Conservation (phyloP, 2,797 vertebrate species). For the Pogonophryne albipinna region DNA sequence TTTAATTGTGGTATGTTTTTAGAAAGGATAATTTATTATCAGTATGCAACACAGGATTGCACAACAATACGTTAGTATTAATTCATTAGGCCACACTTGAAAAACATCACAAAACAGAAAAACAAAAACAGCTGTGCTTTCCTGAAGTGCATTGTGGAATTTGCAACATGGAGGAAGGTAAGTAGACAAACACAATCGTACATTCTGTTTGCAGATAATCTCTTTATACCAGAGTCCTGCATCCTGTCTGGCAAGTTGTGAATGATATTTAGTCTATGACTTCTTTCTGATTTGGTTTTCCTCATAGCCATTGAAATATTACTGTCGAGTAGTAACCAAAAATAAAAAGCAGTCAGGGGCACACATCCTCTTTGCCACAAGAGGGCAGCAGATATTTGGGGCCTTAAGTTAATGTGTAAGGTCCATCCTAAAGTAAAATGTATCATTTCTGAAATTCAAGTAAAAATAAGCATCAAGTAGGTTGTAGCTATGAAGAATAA, state of each 20-base stretch:
- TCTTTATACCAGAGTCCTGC: no score
- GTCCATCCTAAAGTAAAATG: background rate
- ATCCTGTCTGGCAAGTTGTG: no score
- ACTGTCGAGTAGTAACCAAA: background rate
- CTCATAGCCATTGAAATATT: background rate
- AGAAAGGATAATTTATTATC: no score
- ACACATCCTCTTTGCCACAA: conserved; percentile 41
- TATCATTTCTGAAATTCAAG: background rate
- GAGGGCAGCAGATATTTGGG: conserved; percentile 64
- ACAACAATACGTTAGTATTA: no score
- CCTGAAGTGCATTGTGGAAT: no score
- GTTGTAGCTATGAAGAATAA: background rate
- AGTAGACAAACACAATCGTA: no score
- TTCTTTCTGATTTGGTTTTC: background rate
- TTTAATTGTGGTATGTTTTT: background rate
- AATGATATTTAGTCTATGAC: background rate
- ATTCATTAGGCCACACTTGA: no score
- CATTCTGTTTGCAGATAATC: no score
- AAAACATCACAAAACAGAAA: no score
- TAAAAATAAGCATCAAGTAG: background rate
- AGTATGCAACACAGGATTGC: no score
- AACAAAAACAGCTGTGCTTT: no score
- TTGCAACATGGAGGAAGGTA: no score
- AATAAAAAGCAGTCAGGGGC: background rate
- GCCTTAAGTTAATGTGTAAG: background rate